Percentiles rank a stretch among this genome's conserved stretches.
These are phyloP conservation scores for Stenotaenia linearis DNA, from an alignment of 2,888 invertebrate species.

Conservation along the genomic window DNA sequence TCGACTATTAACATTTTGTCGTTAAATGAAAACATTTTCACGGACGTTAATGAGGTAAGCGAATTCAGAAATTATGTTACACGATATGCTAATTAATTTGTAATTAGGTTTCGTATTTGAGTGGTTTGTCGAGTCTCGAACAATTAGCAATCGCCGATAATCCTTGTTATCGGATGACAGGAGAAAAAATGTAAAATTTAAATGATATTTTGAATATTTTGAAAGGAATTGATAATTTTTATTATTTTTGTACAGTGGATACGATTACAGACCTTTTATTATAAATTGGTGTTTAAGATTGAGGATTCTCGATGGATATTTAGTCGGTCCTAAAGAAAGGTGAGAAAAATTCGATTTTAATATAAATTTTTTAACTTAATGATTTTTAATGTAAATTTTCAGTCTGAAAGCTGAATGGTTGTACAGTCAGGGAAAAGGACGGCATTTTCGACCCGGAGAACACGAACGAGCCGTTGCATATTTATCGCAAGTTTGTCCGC, in stretches of 20 bases:
- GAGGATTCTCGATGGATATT: conserved; percentile 79
- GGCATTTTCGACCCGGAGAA: conserved; percentile 76
- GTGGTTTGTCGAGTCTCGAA: conserved; percentile 66
- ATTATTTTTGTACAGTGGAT: conserved; percentile 59
- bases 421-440: conserved; percentile 87
- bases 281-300: conserved; percentile 89
- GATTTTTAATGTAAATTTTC: conserved; percentile 36
- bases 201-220: no score
- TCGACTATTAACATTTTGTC: conserved; percentile 55
- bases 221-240: no score
- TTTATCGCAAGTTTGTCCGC: conserved; percentile 72
- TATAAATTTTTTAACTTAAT: not conserved
- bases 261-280: conserved; percentile 83
- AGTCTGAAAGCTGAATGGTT: conserved; percentile 92
- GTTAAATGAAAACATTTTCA: conserved; percentile 47
- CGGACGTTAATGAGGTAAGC: conserved; percentile 49
- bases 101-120: conserved; percentile 75
- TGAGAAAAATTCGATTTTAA: conserved; percentile 44
- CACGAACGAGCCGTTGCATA: conserved; percentile 75
- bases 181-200: conserved; percentile 59
- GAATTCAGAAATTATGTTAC: no score
- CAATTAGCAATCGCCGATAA: conserved; percentile 81
- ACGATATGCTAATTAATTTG: no score
- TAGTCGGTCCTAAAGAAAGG: conserved; percentile 87
- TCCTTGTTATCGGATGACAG: conserved; percentile 75